phyloP scores from a whole-genome alignment of 2,113 vertebrate genomes.

The Callorhinus ursinus region DNA sequence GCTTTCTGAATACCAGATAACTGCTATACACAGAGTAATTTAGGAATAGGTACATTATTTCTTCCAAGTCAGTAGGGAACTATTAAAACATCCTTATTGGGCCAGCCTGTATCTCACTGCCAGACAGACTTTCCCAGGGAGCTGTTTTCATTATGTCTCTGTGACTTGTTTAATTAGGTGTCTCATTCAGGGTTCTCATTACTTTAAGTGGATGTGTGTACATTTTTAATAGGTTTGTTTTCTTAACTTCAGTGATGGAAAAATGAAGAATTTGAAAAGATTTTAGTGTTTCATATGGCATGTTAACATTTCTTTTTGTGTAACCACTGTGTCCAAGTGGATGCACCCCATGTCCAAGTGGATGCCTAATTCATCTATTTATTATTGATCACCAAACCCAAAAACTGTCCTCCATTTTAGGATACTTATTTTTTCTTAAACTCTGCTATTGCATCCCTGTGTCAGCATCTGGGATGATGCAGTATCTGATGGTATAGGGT shows the following conservation, averaged over 20 bases:
- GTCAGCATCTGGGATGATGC: not conserved
- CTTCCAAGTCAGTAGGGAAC: not conserved
- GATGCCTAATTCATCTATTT: not conserved
- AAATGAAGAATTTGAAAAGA: conserved; percentile 22
- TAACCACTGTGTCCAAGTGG: not conserved
- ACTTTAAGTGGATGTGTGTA: not conserved
- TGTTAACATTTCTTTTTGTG: not conserved
- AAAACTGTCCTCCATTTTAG: not conserved
- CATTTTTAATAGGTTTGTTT: not conserved
- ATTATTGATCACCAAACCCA: not conserved
- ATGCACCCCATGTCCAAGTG: not conserved
- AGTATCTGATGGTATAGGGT: not conserved
- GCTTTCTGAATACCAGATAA: not conserved
- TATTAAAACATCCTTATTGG: not conserved
- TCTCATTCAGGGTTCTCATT: not conserved
- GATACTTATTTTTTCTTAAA: not conserved
- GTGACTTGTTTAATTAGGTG: not conserved
- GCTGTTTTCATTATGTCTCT: not conserved
- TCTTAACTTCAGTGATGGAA: not conserved
- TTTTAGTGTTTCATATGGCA: not conserved
- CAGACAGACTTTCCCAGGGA: not conserved
- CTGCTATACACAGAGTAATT: not conserved
- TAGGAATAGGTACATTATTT: not conserved
- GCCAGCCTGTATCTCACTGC: not conserved
- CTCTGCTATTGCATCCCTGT: not conserved